phyloP scores from a whole-genome alignment of 2,888 invertebrate genomes.

The Salticus scenicus region DNA sequence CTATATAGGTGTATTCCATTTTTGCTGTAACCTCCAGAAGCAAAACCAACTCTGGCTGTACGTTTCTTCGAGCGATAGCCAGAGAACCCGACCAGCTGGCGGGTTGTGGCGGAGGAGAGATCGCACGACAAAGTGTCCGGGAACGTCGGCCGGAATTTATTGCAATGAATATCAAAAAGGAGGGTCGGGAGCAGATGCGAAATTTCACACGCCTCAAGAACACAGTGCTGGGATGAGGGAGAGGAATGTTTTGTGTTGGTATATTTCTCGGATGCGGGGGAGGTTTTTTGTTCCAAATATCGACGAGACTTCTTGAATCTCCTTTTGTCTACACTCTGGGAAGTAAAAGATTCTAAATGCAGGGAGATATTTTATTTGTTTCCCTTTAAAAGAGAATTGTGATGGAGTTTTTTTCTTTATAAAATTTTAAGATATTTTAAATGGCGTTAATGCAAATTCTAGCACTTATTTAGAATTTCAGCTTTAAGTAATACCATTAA shows the following conservation, averaged over 20 bases:
- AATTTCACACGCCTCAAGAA: background rate
- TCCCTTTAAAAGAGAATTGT: too few relatives aligned
- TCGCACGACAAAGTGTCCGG: constrained; percentile 69
- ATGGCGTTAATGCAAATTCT: too few relatives aligned
- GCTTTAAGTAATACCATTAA: too few relatives aligned
- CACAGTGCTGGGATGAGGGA: background rate
- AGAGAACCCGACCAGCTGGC: constrained; percentile 40
- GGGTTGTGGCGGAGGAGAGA: background rate
- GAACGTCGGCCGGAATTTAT: constrained; percentile 65
- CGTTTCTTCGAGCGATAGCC: constrained; percentile 35
- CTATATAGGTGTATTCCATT: too few relatives aligned
- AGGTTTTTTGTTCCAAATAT: background rate
- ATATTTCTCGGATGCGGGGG: background rate
- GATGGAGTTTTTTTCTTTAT: too few relatives aligned
- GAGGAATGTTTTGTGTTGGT: background rate
- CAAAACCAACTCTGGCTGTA: background rate
- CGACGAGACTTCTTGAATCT: background rate
- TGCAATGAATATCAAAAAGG: constrained; percentile 66
- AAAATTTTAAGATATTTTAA: too few relatives aligned
- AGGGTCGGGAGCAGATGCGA: constrained; percentile 7
- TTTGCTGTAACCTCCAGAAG: background rate
- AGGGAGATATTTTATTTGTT: too few relatives aligned
- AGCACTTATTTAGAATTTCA: too few relatives aligned
- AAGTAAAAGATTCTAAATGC: too few relatives aligned
- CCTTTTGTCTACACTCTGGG: too few relatives aligned